These are phyloP conservation scores for Hyla sarda DNA, from an alignment of 2,113 vertebrate genomes.

Conservation along the genomic window DNA sequence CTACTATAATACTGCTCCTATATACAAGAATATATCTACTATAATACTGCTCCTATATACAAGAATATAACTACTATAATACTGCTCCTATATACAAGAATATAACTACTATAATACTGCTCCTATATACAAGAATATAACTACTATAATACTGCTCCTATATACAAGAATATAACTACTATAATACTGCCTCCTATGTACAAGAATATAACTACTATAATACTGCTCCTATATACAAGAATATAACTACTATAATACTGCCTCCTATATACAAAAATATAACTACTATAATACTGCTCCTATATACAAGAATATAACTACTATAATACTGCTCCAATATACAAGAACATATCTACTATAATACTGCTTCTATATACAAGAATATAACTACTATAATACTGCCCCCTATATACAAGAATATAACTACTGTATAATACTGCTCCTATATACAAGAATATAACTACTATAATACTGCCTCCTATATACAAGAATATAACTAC, in stretches of 20 bases:
- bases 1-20: not conserved
- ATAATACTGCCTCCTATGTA: not conserved
- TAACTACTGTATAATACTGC: not conserved
- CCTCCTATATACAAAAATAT: not conserved
- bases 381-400: slow-evolving; percentile 17
- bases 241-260: not conserved
- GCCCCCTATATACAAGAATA: not conserved
- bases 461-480: not conserved
- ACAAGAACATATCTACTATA: slow-evolving; percentile 18
- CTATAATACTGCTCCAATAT: not conserved
- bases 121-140: not conserved
- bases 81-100: not conserved
- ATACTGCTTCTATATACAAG: not conserved
- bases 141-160: too few relatives aligned
- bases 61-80: slow-evolving; percentile 1
- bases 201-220: slow-evolving; percentile 15
- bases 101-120: slow-evolving; percentile 8
- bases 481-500: not conserved
- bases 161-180: not conserved
- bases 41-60: slow-evolving; percentile 2
- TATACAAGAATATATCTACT: not conserved
- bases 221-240: not conserved
- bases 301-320: slow-evolving; percentile 5
- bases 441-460: not conserved
- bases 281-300: not conserved